phyloP scores from a whole-genome alignment of 2,113 vertebrate genomes.

The Bos javanicus region DNA sequence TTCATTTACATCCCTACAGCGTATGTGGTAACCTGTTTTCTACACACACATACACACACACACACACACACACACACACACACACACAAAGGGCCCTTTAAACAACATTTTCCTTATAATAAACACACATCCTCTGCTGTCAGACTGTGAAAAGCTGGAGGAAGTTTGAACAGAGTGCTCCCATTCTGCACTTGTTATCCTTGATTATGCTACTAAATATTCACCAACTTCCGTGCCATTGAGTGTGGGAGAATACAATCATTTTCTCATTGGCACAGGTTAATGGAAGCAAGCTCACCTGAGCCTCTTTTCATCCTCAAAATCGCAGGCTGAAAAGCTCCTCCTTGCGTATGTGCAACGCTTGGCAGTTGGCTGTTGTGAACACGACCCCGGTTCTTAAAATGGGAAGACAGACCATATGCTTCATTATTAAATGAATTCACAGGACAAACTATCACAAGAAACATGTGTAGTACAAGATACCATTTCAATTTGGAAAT shows the following conservation, averaged over 20 bases:
- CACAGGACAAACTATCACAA: conserved; percentile 56
- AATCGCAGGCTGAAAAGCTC: neutral
- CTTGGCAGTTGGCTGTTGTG: conserved; percentile 8
- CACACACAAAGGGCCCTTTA: neutral
- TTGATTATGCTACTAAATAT: conserved; percentile 72
- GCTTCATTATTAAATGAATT: conserved; percentile 73
- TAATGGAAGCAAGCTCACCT: conserved; percentile 74
- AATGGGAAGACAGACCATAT: conserved; percentile 46
- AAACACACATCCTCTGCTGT: conserved; percentile 14
- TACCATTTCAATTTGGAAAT: conserved; percentile 70
- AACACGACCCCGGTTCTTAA: neutral
- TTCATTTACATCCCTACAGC: conserved; percentile 11
- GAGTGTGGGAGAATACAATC: conserved; percentile 47
- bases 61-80: too few species aligned
- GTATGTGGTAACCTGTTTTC: conserved; percentile 38
- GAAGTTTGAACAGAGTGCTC: conserved; percentile 34
- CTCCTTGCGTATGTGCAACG: neutral
- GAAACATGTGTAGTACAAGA: conserved; percentile 67
- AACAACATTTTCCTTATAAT: conserved; percentile 23
- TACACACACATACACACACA: neutral
- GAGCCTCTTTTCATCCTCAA: conserved; percentile 56
- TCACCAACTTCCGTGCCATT: conserved; percentile 51
- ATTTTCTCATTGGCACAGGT: conserved; percentile 58
- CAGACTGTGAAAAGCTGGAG: neutral
- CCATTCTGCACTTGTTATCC: conserved; percentile 24